Conservation (phyloP, 2,888 invertebrate species). For the Sisyra terminalis region DNA sequence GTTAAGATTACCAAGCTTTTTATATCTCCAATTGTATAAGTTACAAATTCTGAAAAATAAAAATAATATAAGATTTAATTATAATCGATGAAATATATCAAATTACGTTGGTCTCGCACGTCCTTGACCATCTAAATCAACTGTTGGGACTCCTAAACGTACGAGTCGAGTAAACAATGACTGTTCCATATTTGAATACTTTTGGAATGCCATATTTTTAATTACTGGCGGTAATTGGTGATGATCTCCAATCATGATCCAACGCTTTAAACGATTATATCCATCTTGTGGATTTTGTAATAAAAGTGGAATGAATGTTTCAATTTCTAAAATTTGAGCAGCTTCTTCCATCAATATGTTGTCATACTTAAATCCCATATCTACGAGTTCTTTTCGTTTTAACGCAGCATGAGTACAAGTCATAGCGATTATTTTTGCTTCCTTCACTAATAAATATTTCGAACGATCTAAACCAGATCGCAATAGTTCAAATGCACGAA, state of each 20-base stretch:
- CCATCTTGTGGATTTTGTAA: slow-evolving; percentile 98
- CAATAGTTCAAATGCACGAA: slow-evolving; percentile 91
- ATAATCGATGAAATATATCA: not conserved
- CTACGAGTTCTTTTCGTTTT: slow-evolving; percentile 88
- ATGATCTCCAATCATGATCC: slow-evolving; percentile 99
- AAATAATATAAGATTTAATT: slow-evolving; percentile 3
- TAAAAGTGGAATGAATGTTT: slow-evolving; percentile 95
- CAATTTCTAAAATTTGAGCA: slow-evolving; percentile 97
- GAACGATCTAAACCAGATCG: slow-evolving; percentile 91
- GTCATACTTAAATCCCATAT: slow-evolving; percentile 92
- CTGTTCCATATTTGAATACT: slow-evolving; percentile 99
- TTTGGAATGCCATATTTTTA: slow-evolving; percentile 99
- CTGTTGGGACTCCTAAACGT: slow-evolving; percentile 88
- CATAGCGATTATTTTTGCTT: slow-evolving; percentile 99
- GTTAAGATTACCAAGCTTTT: slow-evolving; percentile 80
- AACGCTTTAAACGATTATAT: slow-evolving; percentile 85
- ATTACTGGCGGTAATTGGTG: slow-evolving; percentile 98
- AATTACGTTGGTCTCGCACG: slow-evolving; percentile 67
- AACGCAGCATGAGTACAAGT: slow-evolving; percentile 99
- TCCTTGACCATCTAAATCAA: slow-evolving; percentile 95
- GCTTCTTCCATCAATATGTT: slow-evolving; percentile 99
- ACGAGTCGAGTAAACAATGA: slow-evolving; percentile 94
- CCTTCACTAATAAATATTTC: slow-evolving; percentile 91
- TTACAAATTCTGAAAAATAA: slow-evolving; percentile 57
- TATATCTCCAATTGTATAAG: slow-evolving; percentile 93